These are phyloP conservation scores for Hyles vespertilio DNA, from an alignment of 1,140 invertebrate species.

Conservation along the genomic window DNA sequence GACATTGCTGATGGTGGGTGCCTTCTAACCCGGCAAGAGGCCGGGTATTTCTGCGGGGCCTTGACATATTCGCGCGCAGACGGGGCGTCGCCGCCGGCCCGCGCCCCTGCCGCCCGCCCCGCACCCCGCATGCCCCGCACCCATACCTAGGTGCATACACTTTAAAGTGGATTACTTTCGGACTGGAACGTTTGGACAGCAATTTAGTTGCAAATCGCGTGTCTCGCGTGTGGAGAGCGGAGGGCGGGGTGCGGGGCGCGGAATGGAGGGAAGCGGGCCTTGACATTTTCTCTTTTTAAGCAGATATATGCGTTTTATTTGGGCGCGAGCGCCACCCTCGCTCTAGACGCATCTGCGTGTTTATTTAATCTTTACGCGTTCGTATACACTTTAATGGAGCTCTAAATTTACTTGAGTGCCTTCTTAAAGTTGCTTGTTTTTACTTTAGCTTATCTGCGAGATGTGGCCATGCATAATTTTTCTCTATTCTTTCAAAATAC, in stretches of 20 bases:
- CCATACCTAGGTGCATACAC: conserved; percentile 1
- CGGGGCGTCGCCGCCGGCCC: conserved; percentile 6
- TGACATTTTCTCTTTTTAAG: conserved; percentile 3
- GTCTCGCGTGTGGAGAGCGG: no score
- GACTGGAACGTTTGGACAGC: conserved; percentile 1
- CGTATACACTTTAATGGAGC: no score
- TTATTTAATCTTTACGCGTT: no score
- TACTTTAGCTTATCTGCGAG: no score
- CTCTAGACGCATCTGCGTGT: no score
- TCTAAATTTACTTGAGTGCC: no score
- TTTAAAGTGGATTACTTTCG: conserved; percentile 8
- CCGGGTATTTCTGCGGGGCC: conserved; percentile 14
- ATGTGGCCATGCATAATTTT: no score
- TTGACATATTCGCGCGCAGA: conserved; percentile 14
- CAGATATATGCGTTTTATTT: no score
- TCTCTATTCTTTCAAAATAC: no score
- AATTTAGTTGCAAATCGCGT: conserved; percentile 8
- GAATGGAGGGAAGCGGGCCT: not conserved
- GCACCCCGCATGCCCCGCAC: not conserved
- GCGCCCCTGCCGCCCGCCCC: not conserved
- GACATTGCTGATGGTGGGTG: not conserved
- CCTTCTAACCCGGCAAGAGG: conserved; percentile 1
- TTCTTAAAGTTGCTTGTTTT: no score
- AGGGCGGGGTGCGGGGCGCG: no score
- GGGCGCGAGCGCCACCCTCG: no score